Evolutionary conservation across 2,113 vertebrate species (phyloP), one percentile per base, ranked within the genome.

Genomic region (Nothocercus nigrocapillus): DNA sequence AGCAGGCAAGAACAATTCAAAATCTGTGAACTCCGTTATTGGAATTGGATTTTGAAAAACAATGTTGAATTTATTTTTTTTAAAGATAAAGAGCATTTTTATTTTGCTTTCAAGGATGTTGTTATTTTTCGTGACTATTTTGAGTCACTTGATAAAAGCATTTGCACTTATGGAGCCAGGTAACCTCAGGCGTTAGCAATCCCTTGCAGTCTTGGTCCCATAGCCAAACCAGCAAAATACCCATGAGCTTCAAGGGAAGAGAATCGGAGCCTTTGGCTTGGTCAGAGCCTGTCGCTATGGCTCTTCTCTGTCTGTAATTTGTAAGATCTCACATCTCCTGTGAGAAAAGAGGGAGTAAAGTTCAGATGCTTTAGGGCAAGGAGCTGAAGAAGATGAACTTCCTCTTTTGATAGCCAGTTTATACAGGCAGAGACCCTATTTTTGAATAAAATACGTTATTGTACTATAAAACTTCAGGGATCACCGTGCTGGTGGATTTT

Each of bases 231-330:
- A 36, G 5, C 17, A 93, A 70, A 3, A 44, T 5, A 8, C 11
- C 11, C 12, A 13, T 0, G 6, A 34, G 10, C 32, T 85, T 70
- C 21, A 32, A n/a, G 19, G 64, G 45, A 51, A 77, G 30, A 58
- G 11, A 34, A 49, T 27, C 4, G 4, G 20, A 44, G 28, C 3
- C 13, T 62, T 74, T 38, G 13, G 13, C 47, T 47, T 7, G 11
- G 25, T 32, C 42, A 51, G 32, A 62, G n/a, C 0, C 0, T 58
- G 27, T 36, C 61, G 73, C 62, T 62, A 44, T 4, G 3, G 40
- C 28, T 53, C 1, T n/a, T n/a, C 14, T 63, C 40, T 38, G 1
- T 8, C 13, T 1, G 5, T 17, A 22, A 1, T 17, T 42, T 66
- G 42, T 9, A 2, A 68, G 51, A 85, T 51, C 42, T 42, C 20